Base-by-base conservation (phyloP, 2,888 invertebrate genomes). In the Phyllotreta cruciferae region DNA sequence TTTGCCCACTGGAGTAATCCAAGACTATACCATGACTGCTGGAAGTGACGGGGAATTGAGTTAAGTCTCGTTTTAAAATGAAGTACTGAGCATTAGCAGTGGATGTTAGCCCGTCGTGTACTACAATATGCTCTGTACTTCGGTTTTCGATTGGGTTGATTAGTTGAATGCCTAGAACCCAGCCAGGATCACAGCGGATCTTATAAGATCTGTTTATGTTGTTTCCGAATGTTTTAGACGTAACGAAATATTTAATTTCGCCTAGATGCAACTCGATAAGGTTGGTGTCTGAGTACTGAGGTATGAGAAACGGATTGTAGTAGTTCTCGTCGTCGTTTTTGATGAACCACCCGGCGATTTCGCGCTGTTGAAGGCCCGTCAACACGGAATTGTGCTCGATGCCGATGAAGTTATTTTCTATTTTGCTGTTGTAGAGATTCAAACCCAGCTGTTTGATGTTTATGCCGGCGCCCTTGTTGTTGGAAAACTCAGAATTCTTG, bases 341-440 rank as follows among this genome's bases (percentile, higher is more conserved):
- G 70, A 87, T 86, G 74, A 96, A 93, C 96, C 97, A 97, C 5
- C 96, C 95, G 0, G 95, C 91, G 54, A 98, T 85, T 83, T 97
- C 96, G 77, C 94, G 85, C 80, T 96, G 97, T 75, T 94, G 91
- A 1, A 88, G 80, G 0, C 90, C 88, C 0, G 92, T 88, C 65
- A 97, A 84, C 42, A 91, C 91, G 0, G 98, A 95, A 81, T 98
- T 92, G 77, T 98, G 98, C 57, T 91, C 88, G 68, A 99, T 90
- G 0, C 98, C 99, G 41, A 95, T 91, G 60, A 90, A 86, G 79
- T 98, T 98, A 68, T 92, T 90, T 77, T 91, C 91, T 63, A 97
- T 90, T 0, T 85, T 83, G 6, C 92, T 91, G 63, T 92, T 91
- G 61, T 87, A 86, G 24, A 96, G 86, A 77, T 88, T 89, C 14